Base-by-base conservation (phyloP, 92 coral and sea anemone species). In the Palythoa grandiflora region DNA sequence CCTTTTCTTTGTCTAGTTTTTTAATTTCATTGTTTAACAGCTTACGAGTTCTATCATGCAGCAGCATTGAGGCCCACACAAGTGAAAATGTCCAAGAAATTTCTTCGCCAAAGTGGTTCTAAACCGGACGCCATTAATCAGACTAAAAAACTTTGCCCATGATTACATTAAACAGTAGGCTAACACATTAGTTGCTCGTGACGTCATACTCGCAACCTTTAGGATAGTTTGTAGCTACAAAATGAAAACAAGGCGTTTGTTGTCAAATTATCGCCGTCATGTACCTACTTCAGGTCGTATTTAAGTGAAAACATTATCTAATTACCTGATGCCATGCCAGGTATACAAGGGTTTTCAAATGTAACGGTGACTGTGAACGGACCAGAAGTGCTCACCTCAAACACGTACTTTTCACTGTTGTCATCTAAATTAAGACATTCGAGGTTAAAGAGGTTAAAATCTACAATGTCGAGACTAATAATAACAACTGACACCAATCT, bases 281-380 rank as follows among this genome's bases (percentile, higher is more conserved):
- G 28, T 28, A 28, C 28, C 28, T 28, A 28, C 28, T 28, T 28
- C 0, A 28, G 28, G 28, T 28, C 28, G 28, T 28, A 28, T 28
- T 28, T 28, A 28, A 28, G 28, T 0, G 28, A 28, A 28, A 28
- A 28, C 28, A 28, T 44, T 44, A 44, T 17, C 15, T 10, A 85
- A 94, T 91, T 90, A 96, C 99, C 93, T 40, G 99, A 95, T 1
- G 98, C 99, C 95, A 96, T 93, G 77, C 98, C 93, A 9, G 94
- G 73, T 10, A 93, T 91, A 52, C 96, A 91, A 0, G 99, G 96
- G 83, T 96, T 96, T 85, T 95, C 96, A 93, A 96, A 96, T 3
- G 99, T 95, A 78, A 96, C 88, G 51, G 98, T 95, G 36, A 96
- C 71, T 15, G 96, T 91, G 88, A 95, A 96, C 10, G 96, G 98